Evolutionary conservation across 37 sponge, comb jelly and placozoan genomes (phyloP), one percentile per base, ranked within the genome.

Genomic region (Mnemiopsis leidyi): DNA sequence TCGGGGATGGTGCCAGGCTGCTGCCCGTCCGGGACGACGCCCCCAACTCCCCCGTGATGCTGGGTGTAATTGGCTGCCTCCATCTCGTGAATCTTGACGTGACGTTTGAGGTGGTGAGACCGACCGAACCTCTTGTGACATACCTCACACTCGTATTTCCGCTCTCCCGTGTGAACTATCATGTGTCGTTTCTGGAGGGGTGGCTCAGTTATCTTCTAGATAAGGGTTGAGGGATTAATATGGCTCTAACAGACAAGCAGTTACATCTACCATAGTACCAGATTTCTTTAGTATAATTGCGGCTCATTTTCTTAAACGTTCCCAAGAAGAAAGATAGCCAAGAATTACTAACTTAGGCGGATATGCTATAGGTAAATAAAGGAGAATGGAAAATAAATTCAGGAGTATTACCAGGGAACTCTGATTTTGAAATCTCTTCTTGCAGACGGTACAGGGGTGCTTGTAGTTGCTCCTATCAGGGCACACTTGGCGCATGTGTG

Each of bases 151-250:
- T 85, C 90, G 68, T 85, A 85, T 67, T 85, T 85, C 90, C 90
- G 23, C 31, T 85, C 90, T 1, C 90, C 90, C n/a, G 90, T 85
- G 29, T 85, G 90, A n/a, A 85, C 90, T 1, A 85, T 85, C 90
- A 85, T 85, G 68, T 85, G 90, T n/a, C 90, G 90, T 40, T 85
- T 85, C 90, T 85, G 90, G n/a, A n/a, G n/a, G n/a, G n/a, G n/a
- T n/a, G n/a, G n/a, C n/a, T n/a, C n/a, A n/a, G n/a, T n/a, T n/a
- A n/a, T n/a, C n/a, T n/a, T n/a, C n/a, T n/a, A n/a, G n/a, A n/a
- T n/a, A n/a, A n/a, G n/a, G n/a, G n/a, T n/a, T n/a, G n/a, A n/a
- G n/a, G n/a, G n/a, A n/a, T n/a, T n/a, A n/a, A n/a, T n/a, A n/a
- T n/a, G n/a, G n/a, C n/a, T n/a, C n/a, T n/a, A n/a, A n/a, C n/a